Base-by-base conservation (phyloP, 2,888 invertebrate genomes). In the Cinara cedri region DNA sequence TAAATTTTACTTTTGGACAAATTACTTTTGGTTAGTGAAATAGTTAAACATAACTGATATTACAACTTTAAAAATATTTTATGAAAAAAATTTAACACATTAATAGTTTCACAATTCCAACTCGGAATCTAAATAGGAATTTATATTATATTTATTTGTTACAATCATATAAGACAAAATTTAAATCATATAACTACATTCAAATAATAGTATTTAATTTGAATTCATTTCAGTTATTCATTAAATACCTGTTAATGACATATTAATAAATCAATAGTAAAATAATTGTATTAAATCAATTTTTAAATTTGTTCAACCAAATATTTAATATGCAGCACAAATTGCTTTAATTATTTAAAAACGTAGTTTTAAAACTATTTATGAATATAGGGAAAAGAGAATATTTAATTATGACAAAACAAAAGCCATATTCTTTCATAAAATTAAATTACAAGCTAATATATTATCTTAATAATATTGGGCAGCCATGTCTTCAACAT, bases 401-500 rank as follows among this genome's bases (percentile, higher is more conserved):
- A 60, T 49, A 72, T 49, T 26, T 16, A 55, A 72, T 26, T 62
- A 13, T 21, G 8, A 51, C 21, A 51, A 46, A 42, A 72, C 6
- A 51, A 14, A 72, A 49, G n/a, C 14, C 4, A 46, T 49, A 26
- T 0, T 49, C n/a, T 80, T 84, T 83, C 86, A 84, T 87, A 86
- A 72, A 63, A 68, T 34, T 34, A 34, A 34, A 51, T 51, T 51
- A 51, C 26, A 26, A 34, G 34, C 34, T 34, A 34, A 14, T 13
- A 11, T 51, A 49, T 26, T 54, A 54, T 72, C 24, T 84, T 82
- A 86, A 84, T 87, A 86, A 71, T 84, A 84, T 83, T 87, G 87
- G 34, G 90, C 90, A 10, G 90, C 91, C 83, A 90, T 90, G 85
- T 95, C 95, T 49, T 91, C 91, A 10, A 92, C 93, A 84, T 94